A percentile compares a stretch with the other conserved stretches of the same genome.
Conservation (phyloP, 1,140 invertebrate species). For the Eumaeus atala region DNA sequence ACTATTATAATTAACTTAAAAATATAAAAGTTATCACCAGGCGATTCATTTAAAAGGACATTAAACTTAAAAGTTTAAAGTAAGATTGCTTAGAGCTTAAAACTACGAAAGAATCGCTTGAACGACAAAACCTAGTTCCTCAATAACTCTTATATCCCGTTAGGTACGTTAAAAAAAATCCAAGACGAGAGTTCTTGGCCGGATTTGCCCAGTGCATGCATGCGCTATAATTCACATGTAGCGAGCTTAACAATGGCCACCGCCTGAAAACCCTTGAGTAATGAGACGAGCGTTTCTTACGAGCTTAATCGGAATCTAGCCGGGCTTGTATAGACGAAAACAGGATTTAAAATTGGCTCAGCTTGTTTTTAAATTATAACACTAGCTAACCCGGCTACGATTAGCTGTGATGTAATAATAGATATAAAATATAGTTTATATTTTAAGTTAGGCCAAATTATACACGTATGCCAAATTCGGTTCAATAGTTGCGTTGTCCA, state of each 20-base stretch:
- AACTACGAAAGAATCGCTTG: background rate
- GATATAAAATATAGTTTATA: no score
- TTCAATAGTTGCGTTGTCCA: no score
- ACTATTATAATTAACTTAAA: no score
- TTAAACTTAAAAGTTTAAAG: no score
- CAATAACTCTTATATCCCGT: conserved; percentile 1
- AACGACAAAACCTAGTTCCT: conserved; percentile 5
- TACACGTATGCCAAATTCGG: no score
- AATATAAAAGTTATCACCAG: no score
- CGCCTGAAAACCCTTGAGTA: background rate
- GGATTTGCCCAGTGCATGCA: conserved; percentile 3
- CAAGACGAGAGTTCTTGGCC: conserved; percentile 5
- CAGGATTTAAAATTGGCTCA: conserved; percentile 8
- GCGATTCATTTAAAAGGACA: no score
- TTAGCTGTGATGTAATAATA: no score
- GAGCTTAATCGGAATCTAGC: conserved; percentile 6
- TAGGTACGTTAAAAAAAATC: background rate
- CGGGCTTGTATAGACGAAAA: background rate
- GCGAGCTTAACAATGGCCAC: conserved; percentile 1
- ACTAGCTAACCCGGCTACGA: no score
- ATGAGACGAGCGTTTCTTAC: conserved; percentile 1
- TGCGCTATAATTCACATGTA: background rate
- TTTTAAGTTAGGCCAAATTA: no score
- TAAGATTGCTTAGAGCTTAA: no score
- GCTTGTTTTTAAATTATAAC: background rate